phyloP scores from a whole-genome alignment of 2,888 invertebrate genomes.

The Rhagonycha fulva region DNA sequence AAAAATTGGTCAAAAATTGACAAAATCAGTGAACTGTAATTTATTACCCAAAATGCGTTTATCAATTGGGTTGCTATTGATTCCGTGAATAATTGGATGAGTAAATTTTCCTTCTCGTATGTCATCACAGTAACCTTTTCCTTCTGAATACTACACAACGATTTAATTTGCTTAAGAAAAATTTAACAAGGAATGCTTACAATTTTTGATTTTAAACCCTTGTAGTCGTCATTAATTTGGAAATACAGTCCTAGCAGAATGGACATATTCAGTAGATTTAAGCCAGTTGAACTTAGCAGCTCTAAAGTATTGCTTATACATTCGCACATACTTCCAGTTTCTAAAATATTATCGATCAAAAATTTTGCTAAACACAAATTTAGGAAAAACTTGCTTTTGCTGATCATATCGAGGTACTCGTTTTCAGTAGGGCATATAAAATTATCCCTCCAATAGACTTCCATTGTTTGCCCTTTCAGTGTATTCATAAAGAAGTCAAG shows the following conservation, averaged over 20 bases:
- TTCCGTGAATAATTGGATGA: not conserved
- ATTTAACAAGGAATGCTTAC: not conserved
- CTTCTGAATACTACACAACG: not conserved
- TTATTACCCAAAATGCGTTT: not conserved
- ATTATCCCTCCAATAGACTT: not conserved
- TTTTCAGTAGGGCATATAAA: not conserved
- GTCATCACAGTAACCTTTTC: not conserved
- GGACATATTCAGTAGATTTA: not conserved
- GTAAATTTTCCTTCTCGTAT: not conserved
- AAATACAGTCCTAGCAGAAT: not conserved
- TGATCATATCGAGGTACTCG: not conserved
- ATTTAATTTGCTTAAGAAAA: not conserved
- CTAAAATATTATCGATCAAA: not conserved
- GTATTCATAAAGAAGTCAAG: not conserved
- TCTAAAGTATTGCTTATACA: not conserved
- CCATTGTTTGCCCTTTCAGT: not conserved
- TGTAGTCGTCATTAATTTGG: not conserved
- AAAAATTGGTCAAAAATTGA: too few species aligned
- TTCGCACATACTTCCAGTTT: not conserved
- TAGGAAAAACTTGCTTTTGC: not conserved
- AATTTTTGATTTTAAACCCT: not conserved
- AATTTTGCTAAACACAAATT: not conserved
- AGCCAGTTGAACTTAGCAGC: not conserved
- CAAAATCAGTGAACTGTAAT: not conserved
- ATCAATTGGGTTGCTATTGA: not conserved